phyloP scores from a whole-genome alignment of 2,888 invertebrate genomes.

The Thymelicus acteon region DNA sequence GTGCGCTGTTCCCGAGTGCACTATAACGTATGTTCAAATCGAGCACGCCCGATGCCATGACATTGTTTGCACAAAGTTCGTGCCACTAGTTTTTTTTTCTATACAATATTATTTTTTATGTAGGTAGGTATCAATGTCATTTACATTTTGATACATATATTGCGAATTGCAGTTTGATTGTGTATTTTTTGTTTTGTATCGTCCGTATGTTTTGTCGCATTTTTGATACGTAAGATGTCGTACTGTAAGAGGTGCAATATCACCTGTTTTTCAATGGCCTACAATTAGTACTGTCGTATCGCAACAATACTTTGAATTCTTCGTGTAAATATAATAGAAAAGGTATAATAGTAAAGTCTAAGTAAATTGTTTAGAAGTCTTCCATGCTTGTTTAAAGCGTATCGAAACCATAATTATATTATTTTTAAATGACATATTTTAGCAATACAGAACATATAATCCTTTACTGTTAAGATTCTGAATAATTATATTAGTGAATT shows the following conservation, averaged over 20 bases:
- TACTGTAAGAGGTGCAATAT: too few relatives aligned
- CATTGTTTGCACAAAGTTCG: too few relatives aligned
- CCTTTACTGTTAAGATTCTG: neutral
- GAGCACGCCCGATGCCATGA: too few relatives aligned
- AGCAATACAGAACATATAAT: slow-evolving; percentile 2
- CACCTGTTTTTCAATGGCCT: too few relatives aligned
- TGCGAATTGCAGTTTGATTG: neutral
- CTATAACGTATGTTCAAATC: too few relatives aligned
- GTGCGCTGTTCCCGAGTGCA: too few relatives aligned
- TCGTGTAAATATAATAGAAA: slow-evolving; percentile 14
- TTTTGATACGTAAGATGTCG: too few relatives aligned
- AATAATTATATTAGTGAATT: slow-evolving; percentile 4
- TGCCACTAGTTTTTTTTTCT: too few relatives aligned
- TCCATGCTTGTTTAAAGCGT: slow-evolving; percentile 18
- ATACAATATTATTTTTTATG: too few relatives aligned
- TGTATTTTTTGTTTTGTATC: neutral
- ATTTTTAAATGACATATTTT: slow-evolving; percentile 14
- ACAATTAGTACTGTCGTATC: neutral
- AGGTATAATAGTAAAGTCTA: neutral
- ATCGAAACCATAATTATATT: slow-evolving; percentile 5
- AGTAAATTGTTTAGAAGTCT: slow-evolving; percentile 12
- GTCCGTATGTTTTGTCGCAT: neutral
- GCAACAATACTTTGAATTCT: neutral
- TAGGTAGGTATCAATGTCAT: too few relatives aligned
- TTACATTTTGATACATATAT: too few relatives aligned